Percentiles rank a stretch among this genome's conserved stretches.
phyloP scores from a whole-genome alignment of 2,888 invertebrate species.

The Mesorhabditis spiculigera region DNA sequence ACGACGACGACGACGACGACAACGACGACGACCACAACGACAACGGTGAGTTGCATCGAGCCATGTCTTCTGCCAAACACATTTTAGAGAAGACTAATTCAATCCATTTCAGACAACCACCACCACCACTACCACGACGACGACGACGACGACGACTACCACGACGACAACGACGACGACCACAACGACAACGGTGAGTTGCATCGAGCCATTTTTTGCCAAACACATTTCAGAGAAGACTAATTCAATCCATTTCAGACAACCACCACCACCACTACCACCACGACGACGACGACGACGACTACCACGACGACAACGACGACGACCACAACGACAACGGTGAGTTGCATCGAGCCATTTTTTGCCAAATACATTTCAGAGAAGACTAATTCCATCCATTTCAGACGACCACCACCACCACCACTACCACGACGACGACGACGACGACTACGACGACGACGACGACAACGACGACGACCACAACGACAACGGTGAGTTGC shows the following conservation, averaged over 20 bases:
- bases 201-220: background rate
- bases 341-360: too few relatives aligned
- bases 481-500: background rate
- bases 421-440: background rate
- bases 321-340: background rate
- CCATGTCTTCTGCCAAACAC: too few relatives aligned
- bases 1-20: background rate
- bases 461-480: background rate
- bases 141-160: background rate
- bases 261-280: slow-evolving; percentile 3
- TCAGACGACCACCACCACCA: slow-evolving; percentile 1
- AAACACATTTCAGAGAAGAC: background rate
- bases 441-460: background rate
- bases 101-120: background rate
- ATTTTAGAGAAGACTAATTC: too few relatives aligned
- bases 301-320: background rate
- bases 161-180: background rate
- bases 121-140: background rate
- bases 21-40: slow-evolving; percentile 1
- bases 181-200: background rate
- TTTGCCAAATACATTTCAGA: too few relatives aligned
- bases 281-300: slow-evolving; percentile 1
- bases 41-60: too few relatives aligned
- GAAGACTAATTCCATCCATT: background rate
- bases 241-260: background rate